Evolutionary conservation across 2,888 invertebrate species (phyloP).

Genomic region (Nudaria mundana): DNA sequence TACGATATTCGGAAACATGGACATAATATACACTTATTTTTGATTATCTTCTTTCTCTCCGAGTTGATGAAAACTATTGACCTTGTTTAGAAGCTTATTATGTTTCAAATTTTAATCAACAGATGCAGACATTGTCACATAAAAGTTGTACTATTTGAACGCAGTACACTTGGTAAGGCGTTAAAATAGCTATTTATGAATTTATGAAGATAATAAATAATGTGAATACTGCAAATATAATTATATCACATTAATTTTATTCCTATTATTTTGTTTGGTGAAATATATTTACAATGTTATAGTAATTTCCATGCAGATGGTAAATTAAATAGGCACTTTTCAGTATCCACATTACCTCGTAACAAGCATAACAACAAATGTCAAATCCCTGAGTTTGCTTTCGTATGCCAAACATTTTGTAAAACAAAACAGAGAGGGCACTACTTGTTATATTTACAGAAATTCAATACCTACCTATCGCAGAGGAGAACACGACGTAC

Average conservation of each 20-base stretch:
- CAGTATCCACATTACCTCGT: conserved; percentile 31
- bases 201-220: conserved; percentile 1
- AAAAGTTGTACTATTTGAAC: conserved; percentile 62
- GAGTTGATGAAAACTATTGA: conserved; percentile 81
- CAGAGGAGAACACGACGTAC: too few relatives aligned
- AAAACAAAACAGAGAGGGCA: conserved; percentile 56
- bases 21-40: conserved; percentile 66
- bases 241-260: background rate
- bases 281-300: background rate
- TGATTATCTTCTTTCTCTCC: conserved; percentile 74
- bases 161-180: conserved; percentile 51
- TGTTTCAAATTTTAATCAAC: conserved; percentile 82
- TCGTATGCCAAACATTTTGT: conserved; percentile 18
- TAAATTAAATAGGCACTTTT: background rate
- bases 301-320: background rate
- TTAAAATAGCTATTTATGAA: conserved; percentile 27
- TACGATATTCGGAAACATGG: conserved; percentile 56
- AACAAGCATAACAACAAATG: conserved; percentile 45
- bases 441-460: conserved; percentile 48
- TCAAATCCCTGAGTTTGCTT: conserved; percentile 34
- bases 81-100: conserved; percentile 82
- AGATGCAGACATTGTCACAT: conserved; percentile 80
- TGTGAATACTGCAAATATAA: background rate
- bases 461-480: conserved; percentile 60
- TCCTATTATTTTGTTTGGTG: background rate